Percentiles rank a stretch among this genome's conserved stretches.
phyloP scores from a whole-genome alignment of 1,140 invertebrate genomes.

The Drosophila novamexicana region DNA sequence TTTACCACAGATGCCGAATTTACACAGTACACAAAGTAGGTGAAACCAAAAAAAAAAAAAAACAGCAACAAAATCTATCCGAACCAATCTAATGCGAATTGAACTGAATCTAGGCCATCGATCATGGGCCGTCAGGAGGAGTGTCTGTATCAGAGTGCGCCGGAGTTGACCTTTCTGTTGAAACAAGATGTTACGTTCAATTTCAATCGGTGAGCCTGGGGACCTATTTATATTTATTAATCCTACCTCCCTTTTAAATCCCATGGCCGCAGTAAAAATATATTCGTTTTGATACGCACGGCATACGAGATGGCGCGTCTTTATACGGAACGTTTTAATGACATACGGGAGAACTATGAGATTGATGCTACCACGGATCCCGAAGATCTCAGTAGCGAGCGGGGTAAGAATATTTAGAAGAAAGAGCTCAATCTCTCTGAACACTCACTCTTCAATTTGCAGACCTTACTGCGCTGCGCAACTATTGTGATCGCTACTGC shows the following conservation, averaged over 20 bases:
- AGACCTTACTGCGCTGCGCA: slow-evolving; percentile 86
- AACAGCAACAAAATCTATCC: neutral
- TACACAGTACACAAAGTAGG: slow-evolving; percentile 69
- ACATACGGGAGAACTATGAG: slow-evolving; percentile 88
- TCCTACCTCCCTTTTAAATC: neutral
- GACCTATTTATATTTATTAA: neutral
- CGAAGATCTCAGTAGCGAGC: slow-evolving; percentile 85
- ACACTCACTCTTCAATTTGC: neutral
- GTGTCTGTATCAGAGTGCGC: slow-evolving; percentile 86
- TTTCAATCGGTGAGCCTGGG: slow-evolving; percentile 83
- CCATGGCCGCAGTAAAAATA: slow-evolving; percentile 50
- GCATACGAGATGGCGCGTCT: slow-evolving; percentile 87
- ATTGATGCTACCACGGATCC: slow-evolving; percentile 89
- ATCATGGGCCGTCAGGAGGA: slow-evolving; percentile 88
- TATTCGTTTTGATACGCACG: slow-evolving; percentile 49
- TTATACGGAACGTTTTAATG: slow-evolving; percentile 89
- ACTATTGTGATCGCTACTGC: slow-evolving; percentile 87
- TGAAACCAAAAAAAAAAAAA: neutral
- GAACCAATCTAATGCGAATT: neutral
- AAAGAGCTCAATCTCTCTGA: too few species aligned
- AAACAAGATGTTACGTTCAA: slow-evolving; percentile 85
- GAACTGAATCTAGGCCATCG: slow-evolving; percentile 85
- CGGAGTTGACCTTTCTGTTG: slow-evolving; percentile 85
- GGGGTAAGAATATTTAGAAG: slow-evolving; percentile 50
- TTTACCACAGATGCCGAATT: slow-evolving; percentile 72